A percentile compares a stretch with the other conserved stretches of the same genome.
These are phyloP conservation scores for Drosophila saltans DNA, from an alignment of 1,140 invertebrate genomes.

Conservation along the genomic window DNA sequence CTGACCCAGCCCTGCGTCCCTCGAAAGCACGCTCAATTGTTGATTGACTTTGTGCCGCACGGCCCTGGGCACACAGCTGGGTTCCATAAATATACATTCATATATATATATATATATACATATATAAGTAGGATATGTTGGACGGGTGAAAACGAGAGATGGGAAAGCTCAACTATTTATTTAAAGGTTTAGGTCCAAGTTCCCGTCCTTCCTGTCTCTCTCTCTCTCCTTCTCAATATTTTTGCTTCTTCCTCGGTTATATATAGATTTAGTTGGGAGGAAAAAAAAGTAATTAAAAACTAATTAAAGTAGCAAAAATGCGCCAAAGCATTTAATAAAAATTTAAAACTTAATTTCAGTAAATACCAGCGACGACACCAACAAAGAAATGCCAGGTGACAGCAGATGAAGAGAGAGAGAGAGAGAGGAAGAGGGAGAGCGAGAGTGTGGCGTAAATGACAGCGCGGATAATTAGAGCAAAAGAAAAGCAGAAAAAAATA, in stretches of 20 bases:
- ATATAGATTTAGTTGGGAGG: slow-evolving; percentile 7
- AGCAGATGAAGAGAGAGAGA: not conserved
- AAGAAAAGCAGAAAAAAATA: slow-evolving; percentile 5
- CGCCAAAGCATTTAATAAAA: slow-evolving; percentile 76
- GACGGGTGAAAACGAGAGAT: slow-evolving; percentile 28
- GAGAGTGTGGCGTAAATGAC: slow-evolving; percentile 42
- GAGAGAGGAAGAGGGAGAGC: not conserved
- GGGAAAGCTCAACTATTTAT: slow-evolving; percentile 49
- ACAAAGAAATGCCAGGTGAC: slow-evolving; percentile 5
- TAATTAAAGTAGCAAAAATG: slow-evolving; percentile 76
- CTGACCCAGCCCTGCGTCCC: not conserved
- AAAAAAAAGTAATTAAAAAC: slow-evolving; percentile 77
- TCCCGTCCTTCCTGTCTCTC: not conserved
- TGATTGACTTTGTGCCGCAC: slow-evolving; percentile 58
- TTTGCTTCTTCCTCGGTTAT: not conserved
- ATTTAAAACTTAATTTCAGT: slow-evolving; percentile 79
- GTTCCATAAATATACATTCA: slow-evolving; percentile 19
- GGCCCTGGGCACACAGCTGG: slow-evolving; percentile 19
- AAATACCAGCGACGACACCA: slow-evolving; percentile 55
- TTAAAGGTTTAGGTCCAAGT: slow-evolving; percentile 33
- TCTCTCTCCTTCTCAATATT: not conserved
- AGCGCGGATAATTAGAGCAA: slow-evolving; percentile 67
- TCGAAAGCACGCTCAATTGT: slow-evolving; percentile 37
- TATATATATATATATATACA: too few relatives aligned
- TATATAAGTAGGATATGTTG: not conserved